phyloP scores from a whole-genome alignment of 2,888 invertebrate genomes.

The Drosophila crucigera region DNA sequence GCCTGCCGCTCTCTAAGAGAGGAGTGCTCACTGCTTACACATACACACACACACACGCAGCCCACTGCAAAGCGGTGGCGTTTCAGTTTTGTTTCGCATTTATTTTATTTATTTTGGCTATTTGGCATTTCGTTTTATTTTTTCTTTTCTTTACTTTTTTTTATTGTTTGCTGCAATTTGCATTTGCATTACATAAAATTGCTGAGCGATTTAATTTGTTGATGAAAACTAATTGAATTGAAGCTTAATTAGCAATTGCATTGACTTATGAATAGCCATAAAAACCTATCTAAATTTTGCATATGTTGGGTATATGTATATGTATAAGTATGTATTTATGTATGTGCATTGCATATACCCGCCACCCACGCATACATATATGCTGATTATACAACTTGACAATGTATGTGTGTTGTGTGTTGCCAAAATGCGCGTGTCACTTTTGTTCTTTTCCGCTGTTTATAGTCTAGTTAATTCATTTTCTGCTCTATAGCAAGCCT shows the following conservation, averaged over 20 bases:
- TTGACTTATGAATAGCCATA: conserved; percentile 18
- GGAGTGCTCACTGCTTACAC: not conserved
- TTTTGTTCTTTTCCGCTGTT: conserved; percentile 33
- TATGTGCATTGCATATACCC: not conserved
- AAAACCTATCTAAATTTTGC: not conserved
- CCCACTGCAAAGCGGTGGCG: conserved; percentile 49
- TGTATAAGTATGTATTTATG: not conserved
- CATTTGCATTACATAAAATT: conserved; percentile 73
- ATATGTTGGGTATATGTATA: not conserved
- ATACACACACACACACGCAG: conserved; percentile 8
- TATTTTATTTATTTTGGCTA: conserved; percentile 59
- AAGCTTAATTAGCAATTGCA: conserved; percentile 58
- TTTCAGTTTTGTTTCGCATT: conserved; percentile 53
- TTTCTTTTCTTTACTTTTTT: conserved; percentile 3
- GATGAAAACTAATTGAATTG: conserved; percentile 62
- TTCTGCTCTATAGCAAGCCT: conserved; percentile 36
- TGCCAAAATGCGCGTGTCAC: conserved; percentile 46
- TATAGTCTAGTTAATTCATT: conserved; percentile 58
- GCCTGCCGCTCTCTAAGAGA: conserved; percentile 6
- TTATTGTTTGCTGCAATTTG: conserved; percentile 24
- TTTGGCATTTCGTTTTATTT: conserved; percentile 60
- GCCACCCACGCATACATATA: conserved; percentile 38
- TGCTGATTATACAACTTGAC: conserved; percentile 51
- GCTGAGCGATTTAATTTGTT: conserved; percentile 61
- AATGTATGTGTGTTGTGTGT: conserved; percentile 16